Evolutionary conservation across 2,113 vertebrate genomes (phyloP).

Genomic region (Albula glossodonta): DNA sequence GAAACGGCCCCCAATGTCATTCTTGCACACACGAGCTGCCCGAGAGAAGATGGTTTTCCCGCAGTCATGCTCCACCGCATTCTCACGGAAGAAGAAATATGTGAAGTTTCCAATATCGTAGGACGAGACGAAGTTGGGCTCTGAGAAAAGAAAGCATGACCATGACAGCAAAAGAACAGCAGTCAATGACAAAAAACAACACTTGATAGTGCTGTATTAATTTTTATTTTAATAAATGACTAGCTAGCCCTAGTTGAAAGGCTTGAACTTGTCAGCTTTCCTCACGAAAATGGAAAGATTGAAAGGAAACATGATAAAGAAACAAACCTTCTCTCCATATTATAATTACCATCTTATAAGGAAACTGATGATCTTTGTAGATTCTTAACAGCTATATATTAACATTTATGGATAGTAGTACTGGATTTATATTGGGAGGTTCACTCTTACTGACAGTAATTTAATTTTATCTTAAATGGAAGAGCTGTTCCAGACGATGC

Average conservation of each 20-base stretch:
- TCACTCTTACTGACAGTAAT: constrained; percentile 64
- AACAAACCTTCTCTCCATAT: constrained; percentile 41
- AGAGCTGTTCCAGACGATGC: constrained; percentile 18
- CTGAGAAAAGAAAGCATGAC: constrained; percentile 59
- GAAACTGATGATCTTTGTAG: constrained; percentile 44
- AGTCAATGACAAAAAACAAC: constrained; percentile 55
- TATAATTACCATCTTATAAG: constrained; percentile 58
- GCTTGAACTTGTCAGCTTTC: constrained; percentile 41
- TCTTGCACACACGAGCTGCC: constrained; percentile 91
- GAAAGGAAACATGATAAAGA: constrained; percentile 62
- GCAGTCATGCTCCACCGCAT: constrained; percentile 93
- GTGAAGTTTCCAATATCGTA: constrained; percentile 95
- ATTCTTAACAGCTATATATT: constrained; percentile 45
- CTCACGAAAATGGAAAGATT: constrained; percentile 62
- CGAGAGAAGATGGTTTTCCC: constrained; percentile 92
- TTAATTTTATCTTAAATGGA: constrained; percentile 68
- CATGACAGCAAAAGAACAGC: neutral
- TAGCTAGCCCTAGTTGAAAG: constrained; percentile 43
- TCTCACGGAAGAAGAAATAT: constrained; percentile 97
- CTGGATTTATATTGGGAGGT: constrained; percentile 56
- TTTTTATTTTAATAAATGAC: constrained; percentile 61
- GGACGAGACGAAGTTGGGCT: constrained; percentile 96
- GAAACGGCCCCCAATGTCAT: constrained; percentile 93
- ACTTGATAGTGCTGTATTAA: constrained; percentile 59
- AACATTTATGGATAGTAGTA: constrained; percentile 63